Evolutionary conservation across 2,113 vertebrate genomes (phyloP), one percentile per base, ranked within the genome.

Genomic region (Aspidoscelis tigris): DNA sequence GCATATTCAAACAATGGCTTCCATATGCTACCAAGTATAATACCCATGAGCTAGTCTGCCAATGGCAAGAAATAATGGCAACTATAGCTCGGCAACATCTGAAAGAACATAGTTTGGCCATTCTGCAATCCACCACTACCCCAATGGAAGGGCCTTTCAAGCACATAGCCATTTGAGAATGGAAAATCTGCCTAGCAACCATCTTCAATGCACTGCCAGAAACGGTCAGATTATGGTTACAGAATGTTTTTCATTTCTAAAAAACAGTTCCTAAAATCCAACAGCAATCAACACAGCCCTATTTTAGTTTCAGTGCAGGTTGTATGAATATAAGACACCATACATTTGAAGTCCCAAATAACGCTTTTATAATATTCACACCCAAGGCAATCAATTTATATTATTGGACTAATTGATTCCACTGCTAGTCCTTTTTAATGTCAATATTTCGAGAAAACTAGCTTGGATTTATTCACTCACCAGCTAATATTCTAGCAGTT

Each of bases 401-500:
- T 21, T n/a, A 7, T 14, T 55, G 7, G 14, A 55, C 55, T 55
- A 55, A 9, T 9, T 55, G 55, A 55, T 55, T 4, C 55, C 55
- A 55, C 58, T 16, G 26, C 24, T 83, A 73, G 43, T 64, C 58
- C 65, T 82, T 3, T 53, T 86, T 80, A 20, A 89, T 58, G 61
- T 2, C 69, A 83, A 55, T 68, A 92, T 10, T 87, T 90, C 83
- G 87, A 78, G 80, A 84, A 76, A 83, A 14, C 74, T 82, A 55
- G 84, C 72, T 80, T 72, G 7, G 20, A 21, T 66, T 50, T 21
- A 85, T 12, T 86, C 82, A 91, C 94, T 97, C 91, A 98, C 97
- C 97, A 92, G 97, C 96, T 77, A 97, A 85, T 90, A 97, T 96
- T 92, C 97, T 97, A 85, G 94, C 95, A 86, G 92, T 88, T 44